phyloP scores from a whole-genome alignment of 2,797 vertebrate species.

The Heteromormyrus szaboi region DNA sequence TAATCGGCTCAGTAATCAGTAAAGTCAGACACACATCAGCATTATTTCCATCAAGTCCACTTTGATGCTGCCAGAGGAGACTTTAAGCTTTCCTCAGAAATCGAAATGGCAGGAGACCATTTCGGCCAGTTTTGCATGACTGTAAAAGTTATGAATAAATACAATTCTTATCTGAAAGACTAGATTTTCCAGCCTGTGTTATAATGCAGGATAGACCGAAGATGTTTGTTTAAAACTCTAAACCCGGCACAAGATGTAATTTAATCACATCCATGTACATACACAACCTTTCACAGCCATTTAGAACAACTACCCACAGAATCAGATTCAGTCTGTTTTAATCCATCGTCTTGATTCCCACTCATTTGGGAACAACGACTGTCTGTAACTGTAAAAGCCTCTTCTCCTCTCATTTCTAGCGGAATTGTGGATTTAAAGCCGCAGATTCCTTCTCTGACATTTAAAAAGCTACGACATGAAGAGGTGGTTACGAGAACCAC shows the following conservation, averaged over 20 bases:
- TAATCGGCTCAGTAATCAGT: neutral
- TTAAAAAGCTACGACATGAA: neutral
- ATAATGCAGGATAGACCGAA: neutral
- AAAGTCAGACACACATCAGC: neutral
- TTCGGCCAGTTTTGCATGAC: neutral
- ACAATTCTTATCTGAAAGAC: neutral
- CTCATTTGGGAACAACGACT: neutral
- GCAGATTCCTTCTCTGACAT: neutral
- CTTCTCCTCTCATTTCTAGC: neutral
- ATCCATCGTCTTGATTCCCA: neutral
- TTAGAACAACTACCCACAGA: neutral
- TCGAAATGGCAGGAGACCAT: neutral
- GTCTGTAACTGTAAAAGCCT: neutral
- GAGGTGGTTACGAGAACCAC: neutral
- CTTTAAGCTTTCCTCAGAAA: neutral
- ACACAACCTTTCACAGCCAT: neutral
- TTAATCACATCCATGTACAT: neutral
- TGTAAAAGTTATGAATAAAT: neutral
- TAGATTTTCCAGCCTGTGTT: neutral
- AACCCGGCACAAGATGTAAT: neutral
- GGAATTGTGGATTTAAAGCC: neutral
- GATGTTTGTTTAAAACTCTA: constrained; percentile 4
- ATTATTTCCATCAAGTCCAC: neutral
- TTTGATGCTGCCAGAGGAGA: neutral
- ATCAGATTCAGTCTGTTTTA: constrained; percentile 1